These are phyloP conservation scores for Rugalucina vietnamica DNA, from an alignment of 2,888 invertebrate genomes.

Conservation along the genomic window DNA sequence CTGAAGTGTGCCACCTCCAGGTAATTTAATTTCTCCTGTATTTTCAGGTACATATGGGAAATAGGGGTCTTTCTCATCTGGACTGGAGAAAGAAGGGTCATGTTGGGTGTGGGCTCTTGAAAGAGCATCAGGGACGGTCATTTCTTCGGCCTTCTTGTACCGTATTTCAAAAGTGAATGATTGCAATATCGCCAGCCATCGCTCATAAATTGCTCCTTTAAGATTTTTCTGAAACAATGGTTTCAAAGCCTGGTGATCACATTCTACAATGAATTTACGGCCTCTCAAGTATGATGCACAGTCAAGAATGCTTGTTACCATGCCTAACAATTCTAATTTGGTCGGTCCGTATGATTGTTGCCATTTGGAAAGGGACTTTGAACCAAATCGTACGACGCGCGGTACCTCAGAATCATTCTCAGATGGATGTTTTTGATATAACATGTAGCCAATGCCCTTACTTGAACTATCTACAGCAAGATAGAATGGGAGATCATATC, in stretches of 20 bases:
- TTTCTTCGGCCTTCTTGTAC: constrained; percentile 28
- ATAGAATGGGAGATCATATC: constrained; percentile 23
- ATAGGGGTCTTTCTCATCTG: constrained; percentile 32
- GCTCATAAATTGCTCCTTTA: constrained; percentile 9
- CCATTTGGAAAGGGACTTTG: constrained; percentile 25
- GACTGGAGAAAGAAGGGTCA: constrained; percentile 13
- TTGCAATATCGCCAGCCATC: constrained; percentile 32
- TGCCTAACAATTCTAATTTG: constrained; percentile 31
- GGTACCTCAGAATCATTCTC: not conserved
- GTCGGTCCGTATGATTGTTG: constrained; percentile 25
- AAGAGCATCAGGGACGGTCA: constrained; percentile 30
- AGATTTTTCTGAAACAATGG: constrained; percentile 9
- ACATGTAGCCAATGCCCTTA: constrained; percentile 34
- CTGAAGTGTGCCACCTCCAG: not conserved
- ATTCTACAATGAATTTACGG: constrained; percentile 25
- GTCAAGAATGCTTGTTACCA: constrained; percentile 24
- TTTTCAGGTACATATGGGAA: constrained; percentile 42
- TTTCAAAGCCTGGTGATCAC: constrained; percentile 36
- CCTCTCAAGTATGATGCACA: constrained; percentile 21
- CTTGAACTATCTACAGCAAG: constrained; percentile 24
- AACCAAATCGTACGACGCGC: constrained; percentile 42
- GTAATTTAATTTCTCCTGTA: not conserved
- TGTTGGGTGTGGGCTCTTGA: not conserved
- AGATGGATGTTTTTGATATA: constrained; percentile 24
- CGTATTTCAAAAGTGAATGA: constrained; percentile 8